These are phyloP conservation scores for Myopa tessellatipennis DNA, from an alignment of 2,888 invertebrate species.

Conservation along the genomic window DNA sequence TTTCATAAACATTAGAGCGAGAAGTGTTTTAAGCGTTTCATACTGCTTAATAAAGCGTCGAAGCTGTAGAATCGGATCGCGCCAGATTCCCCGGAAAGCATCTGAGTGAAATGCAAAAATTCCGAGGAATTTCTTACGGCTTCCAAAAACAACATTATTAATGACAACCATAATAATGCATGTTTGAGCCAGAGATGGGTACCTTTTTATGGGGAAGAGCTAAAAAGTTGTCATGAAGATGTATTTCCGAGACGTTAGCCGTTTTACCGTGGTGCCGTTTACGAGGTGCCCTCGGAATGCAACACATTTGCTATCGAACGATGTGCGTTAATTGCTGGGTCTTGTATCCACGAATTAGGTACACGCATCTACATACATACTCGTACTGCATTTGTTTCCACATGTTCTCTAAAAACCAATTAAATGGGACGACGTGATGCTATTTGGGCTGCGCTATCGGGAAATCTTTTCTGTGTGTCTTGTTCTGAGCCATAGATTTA, in stretches of 20 bases:
- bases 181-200: neutral
- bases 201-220: neutral
- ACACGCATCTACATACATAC: neutral
- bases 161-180: conserved; percentile 16
- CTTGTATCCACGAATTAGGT: neutral
- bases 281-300: conserved; percentile 13
- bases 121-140: conserved; percentile 21
- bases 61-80: neutral
- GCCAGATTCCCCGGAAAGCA: neutral
- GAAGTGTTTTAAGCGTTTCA: neutral
- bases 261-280: conserved; percentile 13
- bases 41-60: neutral
- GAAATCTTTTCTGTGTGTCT: neutral
- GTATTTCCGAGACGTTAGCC: conserved; percentile 10
- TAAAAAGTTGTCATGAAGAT: conserved; percentile 32
- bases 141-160: conserved; percentile 25
- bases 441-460: conserved; percentile 5
- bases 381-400: neutral
- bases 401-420: conserved; percentile 21
- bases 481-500: conserved; percentile 12
- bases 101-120: neutral
- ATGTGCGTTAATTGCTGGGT: neutral
- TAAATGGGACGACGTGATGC: conserved; percentile 28
- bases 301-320: neutral
- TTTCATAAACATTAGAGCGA: conserved; percentile 25